Conservation (phyloP, 2,888 invertebrate genomes). For the Caenorhabditis panamensis region DNA sequence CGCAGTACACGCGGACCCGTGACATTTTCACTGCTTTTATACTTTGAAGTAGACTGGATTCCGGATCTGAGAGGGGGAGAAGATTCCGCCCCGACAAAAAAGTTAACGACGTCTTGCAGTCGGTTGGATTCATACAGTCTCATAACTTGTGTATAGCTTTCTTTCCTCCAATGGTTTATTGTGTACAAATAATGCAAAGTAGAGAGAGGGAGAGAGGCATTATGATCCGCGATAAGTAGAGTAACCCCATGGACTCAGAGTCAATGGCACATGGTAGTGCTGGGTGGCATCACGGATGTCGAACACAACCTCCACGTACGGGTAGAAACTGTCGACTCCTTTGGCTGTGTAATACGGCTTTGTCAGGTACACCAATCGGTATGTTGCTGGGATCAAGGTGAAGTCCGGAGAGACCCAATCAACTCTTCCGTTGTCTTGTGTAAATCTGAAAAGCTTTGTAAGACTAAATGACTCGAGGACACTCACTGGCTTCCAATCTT, state of each 20-base stretch:
- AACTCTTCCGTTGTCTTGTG: slow-evolving; percentile 72
- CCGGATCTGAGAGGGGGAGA: slow-evolving; percentile 26
- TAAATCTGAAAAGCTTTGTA: slow-evolving; percentile 69
- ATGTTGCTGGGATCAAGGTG: slow-evolving; percentile 65
- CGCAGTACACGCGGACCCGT: slow-evolving; percentile 26
- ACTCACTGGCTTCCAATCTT: slow-evolving; percentile 57
- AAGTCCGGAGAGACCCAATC: slow-evolving; percentile 70
- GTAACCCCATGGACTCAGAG: slow-evolving; percentile 76
- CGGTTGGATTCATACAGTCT: slow-evolving; percentile 37
- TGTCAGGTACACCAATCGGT: slow-evolving; percentile 70
- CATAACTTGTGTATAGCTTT: slow-evolving; percentile 53
- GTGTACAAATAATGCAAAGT: not conserved
- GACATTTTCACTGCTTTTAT: slow-evolving; percentile 16
- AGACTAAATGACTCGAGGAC: too few relatives aligned
- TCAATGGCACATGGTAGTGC: slow-evolving; percentile 77
- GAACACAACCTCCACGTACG: slow-evolving; percentile 74
- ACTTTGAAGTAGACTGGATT: slow-evolving; percentile 25
- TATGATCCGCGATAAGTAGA: slow-evolving; percentile 76
- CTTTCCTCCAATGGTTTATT: slow-evolving; percentile 32
- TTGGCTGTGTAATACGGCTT: slow-evolving; percentile 65
- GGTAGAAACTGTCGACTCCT: slow-evolving; percentile 71
- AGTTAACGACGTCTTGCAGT: slow-evolving; percentile 40
- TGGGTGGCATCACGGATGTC: slow-evolving; percentile 67
- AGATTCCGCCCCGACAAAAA: slow-evolving; percentile 26
- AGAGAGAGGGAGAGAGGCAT: slow-evolving; percentile 1